Evolutionary conservation across 2,888 invertebrate genomes (phyloP).

Genomic region (Ptychoptera albimana): DNA sequence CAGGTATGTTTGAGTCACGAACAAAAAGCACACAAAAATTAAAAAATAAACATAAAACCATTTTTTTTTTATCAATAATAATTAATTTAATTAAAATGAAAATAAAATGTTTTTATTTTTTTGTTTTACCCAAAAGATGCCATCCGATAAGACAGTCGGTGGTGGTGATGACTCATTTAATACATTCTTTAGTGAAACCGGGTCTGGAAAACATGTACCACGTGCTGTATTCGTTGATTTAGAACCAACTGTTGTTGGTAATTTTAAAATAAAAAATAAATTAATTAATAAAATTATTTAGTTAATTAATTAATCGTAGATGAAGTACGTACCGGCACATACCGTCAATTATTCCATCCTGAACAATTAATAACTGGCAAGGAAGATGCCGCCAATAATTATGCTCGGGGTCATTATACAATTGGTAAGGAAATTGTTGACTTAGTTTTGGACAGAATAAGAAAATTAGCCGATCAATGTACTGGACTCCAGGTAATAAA

Average conservation of each 20-base stretch:
- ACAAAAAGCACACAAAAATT: no score
- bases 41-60: no score
- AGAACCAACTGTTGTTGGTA: slow-evolving; percentile 84
- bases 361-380: slow-evolving; percentile 86
- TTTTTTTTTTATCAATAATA: no score
- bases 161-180: slow-evolving; percentile 63
- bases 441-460: slow-evolving; percentile 61
- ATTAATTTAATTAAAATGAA: no score
- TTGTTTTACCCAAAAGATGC: slow-evolving; percentile 37
- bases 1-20: slow-evolving; percentile 24
- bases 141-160: slow-evolving; percentile 60
- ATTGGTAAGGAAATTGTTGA: slow-evolving; percentile 83
- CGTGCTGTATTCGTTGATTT: slow-evolving; percentile 80
- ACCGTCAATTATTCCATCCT: slow-evolving; percentile 75
- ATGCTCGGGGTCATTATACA: slow-evolving; percentile 87
- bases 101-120: slow-evolving; percentile 3
- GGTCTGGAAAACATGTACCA: slow-evolving; percentile 72
- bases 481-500: slow-evolving; percentile 45
- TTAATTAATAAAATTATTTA: neutral
- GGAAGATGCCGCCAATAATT: slow-evolving; percentile 88
- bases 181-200: slow-evolving; percentile 63
- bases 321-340: slow-evolving; percentile 68
- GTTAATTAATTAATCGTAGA: slow-evolving; percentile 37
- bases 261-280: slow-evolving; percentile 17
- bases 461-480: slow-evolving; percentile 74